Base-by-base conservation (phyloP, 2,888 invertebrate species). In the Acleris laterana region DNA sequence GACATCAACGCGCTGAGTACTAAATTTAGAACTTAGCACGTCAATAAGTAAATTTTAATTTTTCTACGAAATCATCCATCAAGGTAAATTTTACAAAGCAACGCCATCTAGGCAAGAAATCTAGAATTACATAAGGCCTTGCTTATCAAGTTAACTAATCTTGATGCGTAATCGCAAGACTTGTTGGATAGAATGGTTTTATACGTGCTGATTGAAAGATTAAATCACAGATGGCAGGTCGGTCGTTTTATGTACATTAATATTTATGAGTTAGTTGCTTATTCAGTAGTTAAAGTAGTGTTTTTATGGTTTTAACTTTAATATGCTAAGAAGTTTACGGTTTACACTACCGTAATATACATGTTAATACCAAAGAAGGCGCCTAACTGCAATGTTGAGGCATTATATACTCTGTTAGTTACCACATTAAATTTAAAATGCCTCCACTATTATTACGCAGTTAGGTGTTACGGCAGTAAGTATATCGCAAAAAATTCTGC, bases 1-100 rank as follows among this genome's bases (percentile, higher is more conserved):
- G 57, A 46, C 25, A 25, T 57, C 56, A 57, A 57, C 28, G 57
- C 44, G 46, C 22, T 57, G 9, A 17, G n/a, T 16, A n/a, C 7
- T 38, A 46, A 46, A 6, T 6, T n/a, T 4, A n/a, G 13, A 5
- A 16, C 44, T 44, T 44, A 13, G n/a, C 13, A n/a, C 16, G 4
- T 16, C 16, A 42, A 42, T 42, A 42, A 42, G 28, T 0, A 2
- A 28, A 28, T 28, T 28, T 32, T 0, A 2, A 32, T 32, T n/a
- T 46, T 46, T 46, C 46, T 17, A 17, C 1, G 44, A 13, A 38
- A 38, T 17, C 1, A 46, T 46, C n/a, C 16, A 16, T 46, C 16
- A 46, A 46, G 7, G 6, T 7, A 46, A 46, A 16, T 46, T 46
- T n/a, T 38, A 38, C 5, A 13, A 38, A 38, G 13, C 38, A 46